Percentiles rank a stretch among this genome's conserved stretches.
These are phyloP conservation scores for Cotesia vestalis DNA, from an alignment of 1,140 invertebrate genomes.

Conservation along the genomic window DNA sequence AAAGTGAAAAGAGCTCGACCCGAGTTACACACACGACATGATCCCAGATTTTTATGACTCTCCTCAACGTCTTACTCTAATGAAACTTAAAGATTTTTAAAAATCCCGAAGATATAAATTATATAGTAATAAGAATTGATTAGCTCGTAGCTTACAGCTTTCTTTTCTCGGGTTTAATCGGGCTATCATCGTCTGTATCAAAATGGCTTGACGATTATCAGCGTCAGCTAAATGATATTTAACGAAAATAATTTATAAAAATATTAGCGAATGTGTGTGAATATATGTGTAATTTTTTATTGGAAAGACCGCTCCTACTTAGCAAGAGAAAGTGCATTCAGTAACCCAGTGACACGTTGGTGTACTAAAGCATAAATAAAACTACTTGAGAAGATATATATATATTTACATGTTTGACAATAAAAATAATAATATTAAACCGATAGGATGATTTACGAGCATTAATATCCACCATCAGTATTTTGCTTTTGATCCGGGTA, in stretches of 20 bases:
- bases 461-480: neutral
- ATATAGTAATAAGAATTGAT: constrained; percentile 24
- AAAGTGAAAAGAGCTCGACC: too few species aligned
- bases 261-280: too few species aligned
- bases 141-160: neutral
- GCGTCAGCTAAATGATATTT: too few species aligned
- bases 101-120: too few species aligned
- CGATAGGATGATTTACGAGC: constrained; percentile 17
- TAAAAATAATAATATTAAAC: neutral
- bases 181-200: neutral
- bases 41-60: too few species aligned
- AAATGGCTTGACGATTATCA: too few species aligned
- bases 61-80: too few species aligned
- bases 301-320: constrained; percentile 15
- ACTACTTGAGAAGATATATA: too few species aligned
- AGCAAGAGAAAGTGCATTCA: constrained; percentile 21
- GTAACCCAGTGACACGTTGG: constrained; percentile 14
- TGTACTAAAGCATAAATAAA: too few species aligned
- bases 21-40: too few species aligned
- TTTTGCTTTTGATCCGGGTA: neutral
- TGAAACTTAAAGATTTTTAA: too few species aligned
- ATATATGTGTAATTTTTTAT: neutral
- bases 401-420: constrained; percentile 13
- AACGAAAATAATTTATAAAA: too few species aligned
- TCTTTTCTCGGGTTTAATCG: constrained; percentile 8